A percentile compares a stretch with the other conserved stretches of the same genome.
These are phyloP conservation scores for Meiosimyza decipiens DNA, from an alignment of 2,888 invertebrate species.

Conservation along the genomic window DNA sequence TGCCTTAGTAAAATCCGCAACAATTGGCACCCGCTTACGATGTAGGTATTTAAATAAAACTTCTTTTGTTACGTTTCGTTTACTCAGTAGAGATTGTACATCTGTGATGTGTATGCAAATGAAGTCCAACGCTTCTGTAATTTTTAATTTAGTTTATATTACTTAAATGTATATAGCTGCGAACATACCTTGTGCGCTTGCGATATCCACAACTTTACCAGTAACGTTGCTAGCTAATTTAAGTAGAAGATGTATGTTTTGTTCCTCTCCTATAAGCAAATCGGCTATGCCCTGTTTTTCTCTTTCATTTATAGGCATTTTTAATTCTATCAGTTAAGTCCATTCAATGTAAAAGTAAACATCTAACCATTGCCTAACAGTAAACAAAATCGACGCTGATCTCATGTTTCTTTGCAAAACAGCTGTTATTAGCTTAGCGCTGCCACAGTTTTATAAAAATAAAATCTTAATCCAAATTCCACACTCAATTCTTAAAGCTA, in stretches of 20 bases:
- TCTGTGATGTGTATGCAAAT: slow-evolving; percentile 69
- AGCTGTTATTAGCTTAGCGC: no score
- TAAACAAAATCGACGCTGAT: no score
- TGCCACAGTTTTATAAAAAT: no score
- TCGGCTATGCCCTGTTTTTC: slow-evolving; percentile 55
- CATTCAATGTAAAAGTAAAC: no score
- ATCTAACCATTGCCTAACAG: no score
- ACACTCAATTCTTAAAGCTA: no score
- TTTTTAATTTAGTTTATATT: neutral
- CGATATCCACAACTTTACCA: slow-evolving; percentile 55
- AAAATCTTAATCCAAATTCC: no score
- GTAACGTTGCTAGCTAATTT: slow-evolving; percentile 57
- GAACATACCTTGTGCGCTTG: slow-evolving; percentile 51
- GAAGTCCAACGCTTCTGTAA: slow-evolving; percentile 69
- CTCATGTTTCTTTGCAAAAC: no score
- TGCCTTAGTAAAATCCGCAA: slow-evolving; percentile 68
- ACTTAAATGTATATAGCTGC: neutral
- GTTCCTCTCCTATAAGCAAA: slow-evolving; percentile 50
- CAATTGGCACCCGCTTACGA: slow-evolving; percentile 66
- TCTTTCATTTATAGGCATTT: slow-evolving; percentile 54
- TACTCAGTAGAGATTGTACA: slow-evolving; percentile 67
- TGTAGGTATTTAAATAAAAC: slow-evolving; percentile 70
- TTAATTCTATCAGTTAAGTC: neutral
- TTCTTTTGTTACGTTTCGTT: slow-evolving; percentile 70
- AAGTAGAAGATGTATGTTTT: slow-evolving; percentile 50